Percentiles rank a stretch among this genome's conserved stretches.
phyloP scores from a whole-genome alignment of 1,140 invertebrate genomes.

The Eubasilissa regina region DNA sequence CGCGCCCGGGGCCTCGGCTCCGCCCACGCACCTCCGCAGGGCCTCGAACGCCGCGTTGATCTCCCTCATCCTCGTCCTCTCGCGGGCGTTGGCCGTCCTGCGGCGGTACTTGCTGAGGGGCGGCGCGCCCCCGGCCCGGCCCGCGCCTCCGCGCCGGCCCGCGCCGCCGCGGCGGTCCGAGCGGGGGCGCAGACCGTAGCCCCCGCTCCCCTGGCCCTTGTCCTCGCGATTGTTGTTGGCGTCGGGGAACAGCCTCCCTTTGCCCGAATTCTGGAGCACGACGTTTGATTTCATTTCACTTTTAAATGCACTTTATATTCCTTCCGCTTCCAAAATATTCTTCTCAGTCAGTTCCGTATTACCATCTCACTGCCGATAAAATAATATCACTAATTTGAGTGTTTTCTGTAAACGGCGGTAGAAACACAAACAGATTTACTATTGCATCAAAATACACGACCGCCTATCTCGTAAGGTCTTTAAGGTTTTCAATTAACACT shows the following conservation, averaged over 20 bases:
- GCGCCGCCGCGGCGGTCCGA: constrained; percentile 24
- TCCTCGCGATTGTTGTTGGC: constrained; percentile 51
- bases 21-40: constrained; percentile 82
- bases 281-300: constrained; percentile 51
- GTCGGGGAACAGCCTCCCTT: constrained; percentile 46
- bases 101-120: constrained; percentile 91
- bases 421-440: no score
- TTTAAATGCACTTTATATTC: not conserved
- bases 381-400: no score
- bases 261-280: constrained; percentile 38
- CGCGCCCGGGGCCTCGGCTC: constrained; percentile 65
- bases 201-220: constrained; percentile 45
- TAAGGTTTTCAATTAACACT: no score
- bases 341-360: no score
- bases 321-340: no score
- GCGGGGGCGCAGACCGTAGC: constrained; percentile 69
- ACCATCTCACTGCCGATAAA: no score
- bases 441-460: no score
- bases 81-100: constrained; percentile 90
- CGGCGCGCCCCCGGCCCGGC: constrained; percentile 67
- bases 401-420: no score
- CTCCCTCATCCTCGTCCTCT: constrained; percentile 88
- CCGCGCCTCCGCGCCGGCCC: constrained; percentile 62
- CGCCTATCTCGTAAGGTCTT: no score
- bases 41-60: constrained; percentile 91